Percentiles rank a stretch among this genome's conserved stretches.
Evolutionary conservation across 23 tunicate species (phyloP).

Genomic region (Halocynthia roretzi): DNA sequence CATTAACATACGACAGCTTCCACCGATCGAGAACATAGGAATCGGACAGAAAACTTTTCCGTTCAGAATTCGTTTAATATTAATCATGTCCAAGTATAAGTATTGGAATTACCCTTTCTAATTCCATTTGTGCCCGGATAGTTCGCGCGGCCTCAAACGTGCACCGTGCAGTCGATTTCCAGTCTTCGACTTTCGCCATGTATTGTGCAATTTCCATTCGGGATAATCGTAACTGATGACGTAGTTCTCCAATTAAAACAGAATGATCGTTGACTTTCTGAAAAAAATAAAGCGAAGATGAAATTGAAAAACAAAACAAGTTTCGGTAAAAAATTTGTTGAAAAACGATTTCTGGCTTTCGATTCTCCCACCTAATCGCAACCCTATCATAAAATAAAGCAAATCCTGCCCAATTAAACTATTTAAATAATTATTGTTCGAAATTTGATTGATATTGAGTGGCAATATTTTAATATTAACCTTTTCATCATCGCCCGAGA

Average conservation of each 20-base stretch:
- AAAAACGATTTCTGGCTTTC: too few species aligned
- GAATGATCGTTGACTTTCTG: not conserved
- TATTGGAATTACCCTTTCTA: conserved; percentile 39
- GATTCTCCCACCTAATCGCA: too few species aligned
- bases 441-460: too few species aligned
- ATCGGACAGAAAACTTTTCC: too few species aligned
- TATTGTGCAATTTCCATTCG: not conserved
- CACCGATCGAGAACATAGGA: too few species aligned
- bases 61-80: too few species aligned
- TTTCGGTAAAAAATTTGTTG: too few species aligned
- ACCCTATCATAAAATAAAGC: too few species aligned
- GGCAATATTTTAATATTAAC: not conserved
- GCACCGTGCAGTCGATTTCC: conserved; percentile 52
- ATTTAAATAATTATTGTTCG: too few species aligned
- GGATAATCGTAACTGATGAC: conserved; percentile 2
- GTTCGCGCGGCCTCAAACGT: conserved; percentile 54
- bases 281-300: not conserved
- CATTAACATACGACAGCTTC: too few species aligned
- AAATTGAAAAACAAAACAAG: too few species aligned
- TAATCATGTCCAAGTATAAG: too few species aligned
- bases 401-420: not conserved
- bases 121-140: conserved; percentile 59
- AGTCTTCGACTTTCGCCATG: conserved; percentile 43
- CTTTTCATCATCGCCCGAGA: not conserved
- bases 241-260: conserved; percentile 2